These are phyloP conservation scores for Psittacula echo DNA, from an alignment of 2,797 vertebrate species.

Conservation along the genomic window DNA sequence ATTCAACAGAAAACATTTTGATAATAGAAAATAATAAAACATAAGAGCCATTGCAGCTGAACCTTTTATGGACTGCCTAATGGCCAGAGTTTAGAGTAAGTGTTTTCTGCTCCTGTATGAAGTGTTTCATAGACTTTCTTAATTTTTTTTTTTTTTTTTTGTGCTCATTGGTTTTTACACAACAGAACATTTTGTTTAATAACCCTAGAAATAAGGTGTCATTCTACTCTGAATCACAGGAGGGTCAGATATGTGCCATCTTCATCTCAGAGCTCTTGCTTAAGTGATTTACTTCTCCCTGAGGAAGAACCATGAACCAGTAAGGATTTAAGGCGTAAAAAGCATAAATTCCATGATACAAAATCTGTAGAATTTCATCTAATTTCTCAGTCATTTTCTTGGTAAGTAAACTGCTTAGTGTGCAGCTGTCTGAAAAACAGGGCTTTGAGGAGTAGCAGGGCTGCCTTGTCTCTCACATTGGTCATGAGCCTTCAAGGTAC, in stretches of 20 bases:
- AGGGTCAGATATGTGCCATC: background rate
- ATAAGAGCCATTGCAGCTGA: background rate
- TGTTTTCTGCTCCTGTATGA: background rate
- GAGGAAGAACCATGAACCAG: background rate
- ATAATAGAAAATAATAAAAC: constrained; percentile 25
- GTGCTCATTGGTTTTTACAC: background rate
- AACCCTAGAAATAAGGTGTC: background rate
- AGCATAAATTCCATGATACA: background rate
- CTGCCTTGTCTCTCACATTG: background rate
- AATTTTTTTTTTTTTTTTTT: background rate
- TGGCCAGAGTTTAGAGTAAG: background rate
- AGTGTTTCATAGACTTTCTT: background rate
- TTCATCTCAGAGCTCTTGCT: background rate
- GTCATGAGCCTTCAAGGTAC: background rate
- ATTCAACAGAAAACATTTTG: constrained; percentile 8
- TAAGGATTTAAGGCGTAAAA: background rate
- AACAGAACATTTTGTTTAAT: background rate
- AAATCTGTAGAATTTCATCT: background rate
- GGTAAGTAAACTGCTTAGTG: background rate
- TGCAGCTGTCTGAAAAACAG: background rate
- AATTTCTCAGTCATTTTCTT: background rate
- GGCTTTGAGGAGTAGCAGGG: rapidly evolving
- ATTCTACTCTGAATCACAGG: background rate
- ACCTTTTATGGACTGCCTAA: background rate
- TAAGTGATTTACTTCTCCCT: background rate